A percentile compares a stretch with the other conserved stretches of the same genome.
These are phyloP conservation scores for Chamaea fasciata DNA, from an alignment of 2,113 vertebrate species.

Conservation along the genomic window DNA sequence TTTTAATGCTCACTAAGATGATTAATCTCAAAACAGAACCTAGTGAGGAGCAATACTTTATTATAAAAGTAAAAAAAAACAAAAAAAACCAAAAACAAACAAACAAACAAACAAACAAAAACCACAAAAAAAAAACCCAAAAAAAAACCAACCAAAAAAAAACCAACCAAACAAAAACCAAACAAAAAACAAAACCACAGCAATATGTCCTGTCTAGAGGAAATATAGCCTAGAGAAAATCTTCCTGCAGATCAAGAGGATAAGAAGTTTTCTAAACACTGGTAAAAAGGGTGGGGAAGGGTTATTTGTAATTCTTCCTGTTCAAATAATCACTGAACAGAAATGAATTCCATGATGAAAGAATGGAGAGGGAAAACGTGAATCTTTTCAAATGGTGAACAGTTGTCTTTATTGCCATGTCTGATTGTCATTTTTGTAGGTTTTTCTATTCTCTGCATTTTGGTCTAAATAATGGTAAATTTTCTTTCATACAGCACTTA, in stretches of 20 bases:
- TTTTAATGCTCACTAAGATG: not conserved
- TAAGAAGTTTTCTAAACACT: not conserved
- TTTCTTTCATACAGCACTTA: not conserved
- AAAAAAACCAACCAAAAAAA: too few species aligned
- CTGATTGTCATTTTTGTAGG: not conserved
- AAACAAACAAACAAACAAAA: not conserved
- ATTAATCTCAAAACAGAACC: not conserved
- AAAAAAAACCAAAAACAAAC: too few species aligned
- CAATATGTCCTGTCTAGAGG: not conserved
- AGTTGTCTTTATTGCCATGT: not conserved
- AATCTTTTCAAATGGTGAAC: not conserved
- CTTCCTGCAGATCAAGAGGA: not conserved
- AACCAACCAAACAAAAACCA: too few species aligned
- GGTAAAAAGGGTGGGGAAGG: not conserved
- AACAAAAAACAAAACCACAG: not conserved
- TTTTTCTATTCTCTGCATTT: not conserved
- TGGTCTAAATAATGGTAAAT: not conserved
- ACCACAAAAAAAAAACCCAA: not conserved
- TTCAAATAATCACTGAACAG: not conserved
- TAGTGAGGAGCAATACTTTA: not conserved
- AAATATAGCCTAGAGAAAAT: not conserved
- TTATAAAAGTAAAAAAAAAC: not conserved
- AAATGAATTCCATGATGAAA: not conserved
- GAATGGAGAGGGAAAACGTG: not conserved
- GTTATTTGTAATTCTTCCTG: not conserved